phyloP scores from a whole-genome alignment of 2,113 vertebrate species.

The Thymallus thymallus region DNA sequence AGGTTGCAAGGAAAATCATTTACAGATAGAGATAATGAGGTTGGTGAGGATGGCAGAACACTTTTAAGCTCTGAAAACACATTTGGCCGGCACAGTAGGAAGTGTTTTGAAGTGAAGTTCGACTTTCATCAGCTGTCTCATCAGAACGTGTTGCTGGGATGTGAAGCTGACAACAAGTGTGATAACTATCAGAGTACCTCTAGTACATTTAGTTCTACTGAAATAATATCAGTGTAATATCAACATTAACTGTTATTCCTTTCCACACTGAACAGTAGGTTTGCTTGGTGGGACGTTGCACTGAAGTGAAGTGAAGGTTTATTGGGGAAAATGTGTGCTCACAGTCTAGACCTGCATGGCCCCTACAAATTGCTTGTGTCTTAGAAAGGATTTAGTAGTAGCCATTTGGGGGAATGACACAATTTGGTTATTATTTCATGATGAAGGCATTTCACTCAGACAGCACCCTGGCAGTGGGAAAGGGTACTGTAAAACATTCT shows the following conservation, averaged over 20 bases:
- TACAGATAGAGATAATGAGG: neutral
- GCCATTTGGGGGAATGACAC: constrained; percentile 10
- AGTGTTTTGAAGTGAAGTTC: neutral
- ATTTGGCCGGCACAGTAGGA: neutral
- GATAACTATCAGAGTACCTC: neutral
- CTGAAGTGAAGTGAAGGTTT: constrained; percentile 1
- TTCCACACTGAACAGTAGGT: neutral
- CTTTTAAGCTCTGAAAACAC: neutral
- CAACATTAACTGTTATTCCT: neutral
- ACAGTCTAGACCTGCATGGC: constrained; percentile 1
- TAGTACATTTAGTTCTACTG: neutral
- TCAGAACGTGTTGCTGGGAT: neutral
- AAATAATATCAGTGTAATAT: neutral
- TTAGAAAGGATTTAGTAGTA: constrained; percentile 17
- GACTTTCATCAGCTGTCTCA: neutral
- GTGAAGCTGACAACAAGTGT: neutral
- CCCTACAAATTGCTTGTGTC: constrained; percentile 12
- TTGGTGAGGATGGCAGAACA: neutral
- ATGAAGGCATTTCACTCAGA: constrained; percentile 14
- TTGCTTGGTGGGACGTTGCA: neutral
- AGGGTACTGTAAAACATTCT: neutral
- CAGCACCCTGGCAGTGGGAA: constrained; percentile 3
- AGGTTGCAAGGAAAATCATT: neutral
- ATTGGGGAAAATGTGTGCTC: constrained; percentile 3
- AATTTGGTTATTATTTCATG: neutral